Conservation (phyloP, 1,140 invertebrate species). For the Sminthurinus signatus region DNA sequence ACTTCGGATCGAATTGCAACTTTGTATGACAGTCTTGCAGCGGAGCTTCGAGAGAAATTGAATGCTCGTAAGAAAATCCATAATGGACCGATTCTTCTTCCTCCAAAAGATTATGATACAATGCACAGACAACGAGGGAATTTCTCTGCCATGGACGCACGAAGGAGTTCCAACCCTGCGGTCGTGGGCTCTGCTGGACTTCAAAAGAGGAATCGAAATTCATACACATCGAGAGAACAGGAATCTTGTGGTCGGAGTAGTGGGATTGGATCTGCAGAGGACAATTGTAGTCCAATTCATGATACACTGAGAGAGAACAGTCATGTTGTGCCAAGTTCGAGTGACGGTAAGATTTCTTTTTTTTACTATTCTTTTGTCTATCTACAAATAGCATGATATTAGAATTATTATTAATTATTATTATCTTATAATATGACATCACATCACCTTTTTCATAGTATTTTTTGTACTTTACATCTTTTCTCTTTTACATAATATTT, state of each 20-base stretch:
- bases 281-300: slow-evolving; percentile 44
- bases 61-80: slow-evolving; percentile 46
- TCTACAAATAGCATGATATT: too few relatives aligned
- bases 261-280: slow-evolving; percentile 79
- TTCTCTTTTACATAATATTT: too few relatives aligned
- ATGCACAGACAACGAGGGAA: slow-evolving; percentile 73
- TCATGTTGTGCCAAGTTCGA: slow-evolving; percentile 36
- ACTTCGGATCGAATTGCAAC: slow-evolving; percentile 56
- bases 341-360: slow-evolving; percentile 40
- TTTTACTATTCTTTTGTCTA: too few relatives aligned
- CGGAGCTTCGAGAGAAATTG: slow-evolving; percentile 80
- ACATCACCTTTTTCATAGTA: too few relatives aligned
- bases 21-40: slow-evolving; percentile 83
- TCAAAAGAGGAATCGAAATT: slow-evolving; percentile 31
- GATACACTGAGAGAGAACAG: slow-evolving; percentile 34
- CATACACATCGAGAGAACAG: slow-evolving; percentile 38
- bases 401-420: too few relatives aligned
- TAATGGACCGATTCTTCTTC: slow-evolving; percentile 67
- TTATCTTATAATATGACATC: too few relatives aligned
- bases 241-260: slow-evolving; percentile 50
- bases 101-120: slow-evolving; percentile 89
- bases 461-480: too few relatives aligned
- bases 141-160: slow-evolving; percentile 66
- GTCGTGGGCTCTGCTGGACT: slow-evolving; percentile 60
- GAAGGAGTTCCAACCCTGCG: slow-evolving; percentile 63